Conservation (phyloP, 1,140 invertebrate genomes). For the Eumaeus atala region DNA sequence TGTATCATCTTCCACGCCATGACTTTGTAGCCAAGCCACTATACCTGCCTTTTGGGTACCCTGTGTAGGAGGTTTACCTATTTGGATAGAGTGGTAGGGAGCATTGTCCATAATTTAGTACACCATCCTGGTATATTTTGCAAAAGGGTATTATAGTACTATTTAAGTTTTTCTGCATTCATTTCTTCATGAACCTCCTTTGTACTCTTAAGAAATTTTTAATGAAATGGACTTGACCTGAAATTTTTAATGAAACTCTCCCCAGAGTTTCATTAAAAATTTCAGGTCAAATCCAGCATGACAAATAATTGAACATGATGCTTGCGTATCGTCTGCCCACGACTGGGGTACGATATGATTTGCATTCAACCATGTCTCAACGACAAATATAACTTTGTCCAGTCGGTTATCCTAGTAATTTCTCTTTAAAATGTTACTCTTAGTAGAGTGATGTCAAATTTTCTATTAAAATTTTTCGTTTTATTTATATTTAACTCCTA, state of each 20-base stretch:
- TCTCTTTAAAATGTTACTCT: too few species aligned
- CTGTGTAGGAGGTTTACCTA: too few species aligned
- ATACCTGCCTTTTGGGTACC: conserved; percentile 20
- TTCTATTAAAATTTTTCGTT: conserved; percentile 2
- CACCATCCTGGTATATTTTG: conserved; percentile 25
- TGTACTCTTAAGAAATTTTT: conserved; percentile 14
- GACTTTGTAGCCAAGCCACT: conserved; percentile 19
- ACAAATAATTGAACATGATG: conserved; percentile 9
- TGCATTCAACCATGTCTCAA: too few species aligned
- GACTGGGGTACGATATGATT: background rate
- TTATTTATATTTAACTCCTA: too few species aligned
- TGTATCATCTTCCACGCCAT: conserved; percentile 11
- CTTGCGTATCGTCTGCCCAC: conserved; percentile 9
- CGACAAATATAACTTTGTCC: too few species aligned
- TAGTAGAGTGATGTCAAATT: too few species aligned
- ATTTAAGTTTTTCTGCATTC: conserved; percentile 28
- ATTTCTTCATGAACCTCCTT: conserved; percentile 7
- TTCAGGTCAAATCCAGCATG: conserved; percentile 4
- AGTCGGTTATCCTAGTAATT: too few species aligned
- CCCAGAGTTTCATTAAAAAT: too few species aligned
- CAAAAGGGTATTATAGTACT: conserved; percentile 21
- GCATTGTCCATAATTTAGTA: conserved; percentile 34
- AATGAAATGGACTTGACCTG: background rate
- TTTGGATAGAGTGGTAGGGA: conserved; percentile 31
- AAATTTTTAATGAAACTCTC: conserved; percentile 5